Percentiles rank a stretch among this genome's conserved stretches.
Evolutionary conservation across 53 echinoderm and acorn worm genomes (phyloP).

Genomic region (Arbacia lixula): DNA sequence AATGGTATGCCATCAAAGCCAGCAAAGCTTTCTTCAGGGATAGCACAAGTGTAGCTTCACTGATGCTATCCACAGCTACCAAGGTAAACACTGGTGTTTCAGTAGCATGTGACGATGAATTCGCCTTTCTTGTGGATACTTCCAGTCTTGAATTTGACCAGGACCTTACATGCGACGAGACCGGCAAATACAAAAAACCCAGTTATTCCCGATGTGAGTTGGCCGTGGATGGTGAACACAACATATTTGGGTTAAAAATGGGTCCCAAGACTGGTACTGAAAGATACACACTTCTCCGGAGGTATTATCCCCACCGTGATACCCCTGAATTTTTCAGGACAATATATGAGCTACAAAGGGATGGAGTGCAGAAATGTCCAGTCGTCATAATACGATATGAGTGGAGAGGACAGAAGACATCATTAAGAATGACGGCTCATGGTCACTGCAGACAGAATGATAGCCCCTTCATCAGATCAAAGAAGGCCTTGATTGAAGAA

Average conservation of each 20-base stretch:
- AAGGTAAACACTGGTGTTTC: neutral
- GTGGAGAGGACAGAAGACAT: slow-evolving; percentile 2
- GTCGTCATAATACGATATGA: slow-evolving; percentile 16
- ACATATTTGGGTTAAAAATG: neutral
- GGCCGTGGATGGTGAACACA: neutral
- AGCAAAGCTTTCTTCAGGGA: neutral
- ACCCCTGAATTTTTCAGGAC: slow-evolving; percentile 12
- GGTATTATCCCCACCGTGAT: slow-evolving; percentile 4
- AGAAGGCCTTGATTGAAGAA: neutral
- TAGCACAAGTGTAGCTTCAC: neutral
- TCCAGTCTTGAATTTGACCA: neutral
- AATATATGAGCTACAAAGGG: neutral
- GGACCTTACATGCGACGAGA: slow-evolving; percentile 20
- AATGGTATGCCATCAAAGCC: neutral
- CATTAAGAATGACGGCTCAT: slow-evolving; percentile 3
- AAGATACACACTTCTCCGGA: slow-evolving; percentile 12
- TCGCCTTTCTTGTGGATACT: neutral
- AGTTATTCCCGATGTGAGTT: neutral
- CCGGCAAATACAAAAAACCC: neutral
- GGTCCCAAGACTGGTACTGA: neutral
- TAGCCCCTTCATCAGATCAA: neutral
- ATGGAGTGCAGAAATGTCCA: neutral
- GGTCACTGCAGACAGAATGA: slow-evolving; percentile 10
- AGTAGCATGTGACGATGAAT: neutral
- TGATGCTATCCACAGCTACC: neutral